Evolutionary conservation across 1,140 invertebrate species (phyloP).

Genomic region (Plectus sambesii): DNA sequence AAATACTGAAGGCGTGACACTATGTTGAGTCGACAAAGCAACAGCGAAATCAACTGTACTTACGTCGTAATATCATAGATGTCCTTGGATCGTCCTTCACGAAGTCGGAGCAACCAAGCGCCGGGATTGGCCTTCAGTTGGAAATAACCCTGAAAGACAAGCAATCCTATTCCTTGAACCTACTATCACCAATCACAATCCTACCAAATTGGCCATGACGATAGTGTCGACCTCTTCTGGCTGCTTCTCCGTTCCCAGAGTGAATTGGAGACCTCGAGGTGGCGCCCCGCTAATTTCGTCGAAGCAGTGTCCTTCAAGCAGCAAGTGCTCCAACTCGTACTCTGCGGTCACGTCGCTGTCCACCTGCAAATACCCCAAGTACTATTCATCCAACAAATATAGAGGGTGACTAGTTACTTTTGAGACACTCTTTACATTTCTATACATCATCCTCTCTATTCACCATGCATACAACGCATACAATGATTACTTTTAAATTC

Average conservation of each 20-base stretch:
- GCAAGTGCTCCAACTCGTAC: slow-evolving; percentile 78
- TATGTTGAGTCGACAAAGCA: too few species aligned
- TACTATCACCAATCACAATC: slow-evolving; percentile 11
- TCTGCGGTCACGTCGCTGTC: slow-evolving; percentile 56
- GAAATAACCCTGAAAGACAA: slow-evolving; percentile 62
- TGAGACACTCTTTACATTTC: slow-evolving; percentile 24
- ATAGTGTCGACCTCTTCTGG: slow-evolving; percentile 83
- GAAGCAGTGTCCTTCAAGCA: slow-evolving; percentile 86
- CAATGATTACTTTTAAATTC: neutral
- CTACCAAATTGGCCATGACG: slow-evolving; percentile 91
- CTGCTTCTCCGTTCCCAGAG: slow-evolving; percentile 68
- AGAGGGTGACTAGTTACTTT: neutral
- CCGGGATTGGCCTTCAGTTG: slow-evolving; percentile 81
- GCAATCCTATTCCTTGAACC: slow-evolving; percentile 2
- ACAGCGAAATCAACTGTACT: slow-evolving; percentile 1
- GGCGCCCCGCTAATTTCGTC: slow-evolving; percentile 78
- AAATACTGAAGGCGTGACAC: too few species aligned
- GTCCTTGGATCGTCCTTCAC: slow-evolving; percentile 81
- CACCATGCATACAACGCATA: neutral
- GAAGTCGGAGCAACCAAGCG: slow-evolving; percentile 69
- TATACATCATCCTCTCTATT: slow-evolving; percentile 47
- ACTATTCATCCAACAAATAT: slow-evolving; percentile 34
- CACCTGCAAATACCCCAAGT: slow-evolving; percentile 34
- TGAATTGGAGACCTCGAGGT: slow-evolving; percentile 87
- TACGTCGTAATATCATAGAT: slow-evolving; percentile 63